Percentiles rank a stretch among this genome's conserved stretches.
These are phyloP conservation scores for Aspidapion aeneum DNA, from an alignment of 2,888 invertebrate species.

Conservation along the genomic window DNA sequence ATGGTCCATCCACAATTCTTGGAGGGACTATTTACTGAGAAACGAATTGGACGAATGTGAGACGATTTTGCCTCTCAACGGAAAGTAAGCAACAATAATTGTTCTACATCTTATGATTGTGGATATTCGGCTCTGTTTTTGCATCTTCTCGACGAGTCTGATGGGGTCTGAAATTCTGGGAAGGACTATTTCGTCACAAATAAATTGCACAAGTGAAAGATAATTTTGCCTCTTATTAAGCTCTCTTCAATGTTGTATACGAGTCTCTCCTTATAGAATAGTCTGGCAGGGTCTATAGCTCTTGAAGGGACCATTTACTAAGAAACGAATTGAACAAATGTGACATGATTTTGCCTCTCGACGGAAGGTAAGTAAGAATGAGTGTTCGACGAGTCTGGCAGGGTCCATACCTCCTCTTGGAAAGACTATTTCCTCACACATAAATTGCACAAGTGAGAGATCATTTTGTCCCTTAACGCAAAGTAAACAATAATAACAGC, in stretches of 20 bases:
- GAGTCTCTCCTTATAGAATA: constrained; percentile 48
- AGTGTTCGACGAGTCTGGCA: background rate
- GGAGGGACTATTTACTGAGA: constrained; percentile 52
- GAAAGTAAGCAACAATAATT: too few relatives aligned
- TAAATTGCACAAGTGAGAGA: too few relatives aligned
- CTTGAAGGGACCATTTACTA: constrained; percentile 53
- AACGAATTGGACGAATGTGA: constrained; percentile 56
- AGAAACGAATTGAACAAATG: constrained; percentile 55
- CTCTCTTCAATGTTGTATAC: too few relatives aligned
- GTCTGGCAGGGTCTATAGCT: constrained; percentile 50
- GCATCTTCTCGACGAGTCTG: background rate
- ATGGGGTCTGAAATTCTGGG: background rate
- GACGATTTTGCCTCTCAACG: constrained; percentile 54
- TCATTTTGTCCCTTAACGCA: too few relatives aligned
- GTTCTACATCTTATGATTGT: too few relatives aligned
- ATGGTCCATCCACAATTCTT: constrained; percentile 53
- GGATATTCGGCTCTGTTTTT: too few relatives aligned
- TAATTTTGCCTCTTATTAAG: too few relatives aligned
- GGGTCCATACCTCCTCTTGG: constrained; percentile 24
- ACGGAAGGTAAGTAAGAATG: constrained; percentile 46
- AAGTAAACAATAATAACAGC: too few relatives aligned
- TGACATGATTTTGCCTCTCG: constrained; percentile 53
- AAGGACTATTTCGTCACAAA: too few relatives aligned
- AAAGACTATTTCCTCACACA: too few relatives aligned
- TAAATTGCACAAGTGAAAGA: too few relatives aligned